Conservation (phyloP, 2,113 vertebrate species). For the Hippocampus mohnikei region DNA sequence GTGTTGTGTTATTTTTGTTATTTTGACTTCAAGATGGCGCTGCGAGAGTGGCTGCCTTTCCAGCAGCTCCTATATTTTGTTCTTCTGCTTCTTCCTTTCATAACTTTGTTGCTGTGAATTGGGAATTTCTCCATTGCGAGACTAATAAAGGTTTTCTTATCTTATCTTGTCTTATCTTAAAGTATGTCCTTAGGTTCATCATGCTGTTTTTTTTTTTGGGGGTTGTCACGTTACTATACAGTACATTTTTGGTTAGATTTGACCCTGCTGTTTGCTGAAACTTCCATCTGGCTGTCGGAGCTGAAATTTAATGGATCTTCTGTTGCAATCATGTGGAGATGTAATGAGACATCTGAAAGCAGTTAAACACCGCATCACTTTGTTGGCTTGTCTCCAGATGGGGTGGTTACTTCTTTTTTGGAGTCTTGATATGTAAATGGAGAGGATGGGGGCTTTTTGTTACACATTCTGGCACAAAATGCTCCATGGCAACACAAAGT, state of each 20-base stretch:
- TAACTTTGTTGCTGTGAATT: too few species aligned
- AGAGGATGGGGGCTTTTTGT: neutral
- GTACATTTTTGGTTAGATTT: slow-evolving; percentile 50
- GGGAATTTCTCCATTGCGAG: too few species aligned
- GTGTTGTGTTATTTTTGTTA: too few species aligned
- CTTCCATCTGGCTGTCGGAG: slow-evolving; percentile 60
- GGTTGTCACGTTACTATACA: slow-evolving; percentile 38
- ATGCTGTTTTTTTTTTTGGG: accelerated
- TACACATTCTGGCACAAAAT: neutral
- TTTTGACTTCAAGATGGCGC: too few species aligned
- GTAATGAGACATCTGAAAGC: slow-evolving; percentile 58
- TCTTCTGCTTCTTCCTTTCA: too few species aligned
- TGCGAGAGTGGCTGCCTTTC: too few species aligned
- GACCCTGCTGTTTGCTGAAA: slow-evolving; percentile 40
- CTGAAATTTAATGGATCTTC: slow-evolving; percentile 43
- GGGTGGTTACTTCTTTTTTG: slow-evolving; percentile 25
- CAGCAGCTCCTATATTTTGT: too few species aligned
- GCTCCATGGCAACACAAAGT: slow-evolving; percentile 47
- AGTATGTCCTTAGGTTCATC: slow-evolving; percentile 44
- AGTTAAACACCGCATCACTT: slow-evolving; percentile 46
- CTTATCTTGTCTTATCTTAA: too few species aligned
- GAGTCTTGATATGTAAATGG: neutral
- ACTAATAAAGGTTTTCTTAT: too few species aligned
- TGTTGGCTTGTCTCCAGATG: slow-evolving; percentile 23
- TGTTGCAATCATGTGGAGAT: slow-evolving; percentile 42